Evolutionary conservation across 2,797 vertebrate species (phyloP), one percentile per base, ranked within the genome.

Genomic region (Cynodonichthys magdalenae): DNA sequence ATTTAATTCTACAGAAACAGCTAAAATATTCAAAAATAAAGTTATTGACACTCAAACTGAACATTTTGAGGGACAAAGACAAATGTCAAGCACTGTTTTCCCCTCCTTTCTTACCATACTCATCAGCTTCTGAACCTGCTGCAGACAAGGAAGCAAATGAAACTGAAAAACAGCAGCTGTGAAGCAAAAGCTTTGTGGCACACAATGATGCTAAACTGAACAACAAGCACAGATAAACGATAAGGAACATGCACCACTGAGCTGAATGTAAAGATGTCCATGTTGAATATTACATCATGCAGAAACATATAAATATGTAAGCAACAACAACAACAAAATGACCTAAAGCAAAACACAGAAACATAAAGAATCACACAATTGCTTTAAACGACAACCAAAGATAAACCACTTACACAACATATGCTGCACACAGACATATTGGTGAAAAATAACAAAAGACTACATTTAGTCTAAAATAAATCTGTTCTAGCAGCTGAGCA

Each of bases 121-220:
- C 68, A 52, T 84, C 84, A 75, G 36, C 10, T 1, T 87, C 88
- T 75, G 88, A 80, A 63, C 87, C 86, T 83, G 82, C 28, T 75
- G 79, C 75, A 77, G 78, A 91, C 77, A 89, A 87, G 83, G 84
- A 87, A 88, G 87, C 85, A 90, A 79, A 89, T 57, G 46, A 44
- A 64, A 81, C 80, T 83, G 72, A 81, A 74, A 66, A 74, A 84
- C 24, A 80, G 69, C 81, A 56, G 64, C 81, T 65, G 3, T 27
- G 34, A 75, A 69, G 75, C 85, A 75, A 66, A 72, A 9, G 42
- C 54, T 69, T 49, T 39, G 11, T 67, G 59, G 57, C 51, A 80
- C 47, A 63, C 49, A 48, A 49, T 6, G 51, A 31, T 41, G 50
- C 53, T 51, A 59, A 24, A 17, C 12, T 50, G 20, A 46, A n/a